Conservation (phyloP, 92 coral and sea anemone genomes). For the Siderastrea radians region DNA sequence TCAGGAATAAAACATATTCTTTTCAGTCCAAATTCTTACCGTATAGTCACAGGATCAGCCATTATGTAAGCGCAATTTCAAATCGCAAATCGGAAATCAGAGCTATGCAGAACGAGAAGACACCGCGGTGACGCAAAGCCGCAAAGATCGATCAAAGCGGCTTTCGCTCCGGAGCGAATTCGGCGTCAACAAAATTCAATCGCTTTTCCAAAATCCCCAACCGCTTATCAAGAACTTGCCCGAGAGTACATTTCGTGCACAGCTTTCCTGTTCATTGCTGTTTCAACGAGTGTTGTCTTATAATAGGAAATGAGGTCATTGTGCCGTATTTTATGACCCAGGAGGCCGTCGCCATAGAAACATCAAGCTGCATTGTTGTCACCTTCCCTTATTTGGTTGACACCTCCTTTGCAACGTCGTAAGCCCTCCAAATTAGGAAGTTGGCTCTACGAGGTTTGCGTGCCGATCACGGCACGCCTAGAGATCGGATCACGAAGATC, state of each 20-base stretch:
- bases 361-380: slow-evolving; percentile 75
- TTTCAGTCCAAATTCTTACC: slow-evolving; percentile 71
- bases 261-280: slow-evolving; percentile 10
- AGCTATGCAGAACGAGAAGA: slow-evolving; percentile 2
- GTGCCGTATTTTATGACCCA: slow-evolving; percentile 80
- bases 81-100: slow-evolving; percentile 47
- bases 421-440: slow-evolving; percentile 76
- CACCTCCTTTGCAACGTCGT: slow-evolving; percentile 64
- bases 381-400: slow-evolving; percentile 77
- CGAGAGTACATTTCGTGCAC: slow-evolving; percentile 17
- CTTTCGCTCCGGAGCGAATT: slow-evolving; percentile 1
- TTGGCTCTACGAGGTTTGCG: slow-evolving; percentile 75
- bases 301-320: slow-evolving; percentile 90
- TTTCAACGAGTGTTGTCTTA: slow-evolving; percentile 68
- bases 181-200: slow-evolving; percentile 11
- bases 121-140: slow-evolving; percentile 27
- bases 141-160: slow-evolving; percentile 31
- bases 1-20: neutral
- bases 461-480: slow-evolving; percentile 93
- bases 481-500: slow-evolving; percentile 81
- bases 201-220: neutral
- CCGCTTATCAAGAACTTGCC: slow-evolving; percentile 12
- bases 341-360: slow-evolving; percentile 81
- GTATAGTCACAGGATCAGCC: slow-evolving; percentile 87
- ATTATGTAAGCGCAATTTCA: slow-evolving; percentile 42